These are phyloP conservation scores for Brenthis daphne DNA, from an alignment of 2,888 invertebrate genomes.

Conservation along the genomic window DNA sequence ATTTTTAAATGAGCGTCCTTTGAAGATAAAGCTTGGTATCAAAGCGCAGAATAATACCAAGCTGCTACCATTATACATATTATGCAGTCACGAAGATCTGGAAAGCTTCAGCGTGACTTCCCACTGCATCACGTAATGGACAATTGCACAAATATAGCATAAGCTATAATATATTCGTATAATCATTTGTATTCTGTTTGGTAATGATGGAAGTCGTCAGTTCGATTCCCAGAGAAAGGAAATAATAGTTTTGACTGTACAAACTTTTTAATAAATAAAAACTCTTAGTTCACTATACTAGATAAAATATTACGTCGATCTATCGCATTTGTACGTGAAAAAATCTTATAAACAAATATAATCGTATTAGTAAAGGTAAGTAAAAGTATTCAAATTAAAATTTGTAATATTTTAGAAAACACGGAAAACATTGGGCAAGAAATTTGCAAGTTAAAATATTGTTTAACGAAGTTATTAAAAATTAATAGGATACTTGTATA, in stretches of 20 bases:
- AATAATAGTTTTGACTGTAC: background rate
- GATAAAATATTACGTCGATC: background rate
- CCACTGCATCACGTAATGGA: slow-evolving; percentile 26
- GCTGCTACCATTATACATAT: slow-evolving; percentile 8
- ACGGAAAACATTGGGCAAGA: too few relatives aligned
- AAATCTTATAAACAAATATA: too few relatives aligned
- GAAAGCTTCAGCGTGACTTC: slow-evolving; percentile 31
- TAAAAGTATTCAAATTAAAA: too few relatives aligned
- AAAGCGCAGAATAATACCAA: slow-evolving; percentile 1
- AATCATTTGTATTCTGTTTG: too few relatives aligned
- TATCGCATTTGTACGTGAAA: too few relatives aligned
- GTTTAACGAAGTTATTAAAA: background rate
- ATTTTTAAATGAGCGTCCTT: too few relatives aligned
- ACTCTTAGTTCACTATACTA: background rate
- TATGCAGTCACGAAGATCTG: slow-evolving; percentile 28
- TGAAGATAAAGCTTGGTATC: too few relatives aligned
- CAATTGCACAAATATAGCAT: background rate
- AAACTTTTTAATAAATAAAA: background rate
- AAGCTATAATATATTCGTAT: background rate
- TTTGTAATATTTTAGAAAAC: too few relatives aligned
- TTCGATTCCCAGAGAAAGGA: too few relatives aligned
- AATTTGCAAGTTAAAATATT: too few relatives aligned
- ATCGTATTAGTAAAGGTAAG: too few relatives aligned
- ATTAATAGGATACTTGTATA: slow-evolving; percentile 1
- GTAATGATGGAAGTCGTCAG: too few relatives aligned